Base-by-base conservation (phyloP, 2,888 invertebrate genomes). In the Poecilus cupreus region DNA sequence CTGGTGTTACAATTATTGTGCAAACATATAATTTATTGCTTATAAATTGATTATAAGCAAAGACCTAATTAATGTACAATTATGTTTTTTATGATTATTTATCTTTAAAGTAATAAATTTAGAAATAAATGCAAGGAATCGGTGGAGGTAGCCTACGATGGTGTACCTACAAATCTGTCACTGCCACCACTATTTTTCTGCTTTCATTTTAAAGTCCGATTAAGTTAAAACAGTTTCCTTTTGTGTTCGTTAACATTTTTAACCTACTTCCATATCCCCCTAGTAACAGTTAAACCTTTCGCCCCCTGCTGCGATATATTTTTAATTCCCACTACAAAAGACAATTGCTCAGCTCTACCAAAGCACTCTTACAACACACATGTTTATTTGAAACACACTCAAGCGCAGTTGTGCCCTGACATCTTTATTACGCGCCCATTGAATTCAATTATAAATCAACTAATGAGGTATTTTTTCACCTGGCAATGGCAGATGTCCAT, bases 391-490 rank as follows among this genome's bases (percentile, higher is more conserved):
- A 60, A 60, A 22, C 60, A 54, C 54, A 20, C 54, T 54, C 1
- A 11, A 10, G 18, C 26, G 11, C 22, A 43, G 13, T 20, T 72
- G 39, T 68, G 43, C 37, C 22, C 46, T 72, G 43, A 72, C 46
- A 46, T 72, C 72, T 72, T 46, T 72, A 72, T 72, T 72, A 64
- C 37, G 39, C 13, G 18, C 72, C 24, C 72, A 72, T 43, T 72
- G 39, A 72, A 72, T 46, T 72, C 72, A 72, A 72, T 72, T 72
- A 72, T 39, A 72, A 72, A 49, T 39, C 39, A 43, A 72, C 46
- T 72, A 72, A 72, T 24, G 72, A 72, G 72, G 20, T 24, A 72
- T 72, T 72, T 72, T 72, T 72, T 18, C 72, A 20, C 20, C 43
- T 64, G 26, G 72, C 39, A 39, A 32, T 32, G 4, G 46, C 72